Evolutionary conservation across 2,113 vertebrate species (phyloP), one percentile per base, ranked within the genome.

Genomic region (Takifugu flavidus): DNA sequence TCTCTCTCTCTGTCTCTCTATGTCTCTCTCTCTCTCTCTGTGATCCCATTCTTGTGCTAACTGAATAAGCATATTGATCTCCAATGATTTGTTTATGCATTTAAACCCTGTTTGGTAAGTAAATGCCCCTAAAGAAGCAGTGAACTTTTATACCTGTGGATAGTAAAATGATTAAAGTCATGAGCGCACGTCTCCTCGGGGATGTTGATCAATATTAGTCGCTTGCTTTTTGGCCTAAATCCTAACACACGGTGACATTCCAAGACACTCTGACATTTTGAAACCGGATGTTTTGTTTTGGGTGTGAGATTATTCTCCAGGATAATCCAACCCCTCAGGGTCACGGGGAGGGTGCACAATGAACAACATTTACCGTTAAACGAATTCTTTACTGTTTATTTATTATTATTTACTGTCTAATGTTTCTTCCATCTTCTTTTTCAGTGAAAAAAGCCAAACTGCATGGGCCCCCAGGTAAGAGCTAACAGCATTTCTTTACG

Each of bases 401-500:
- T 20, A 20, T 20, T 20, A 20, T 2, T 10, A 39, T 39, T 39
- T 39, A 39, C 34, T 39, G 5, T 39, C 34, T 39, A 39, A 39
- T 39, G 34, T 70, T 72, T n/a, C 74, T 14, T 79, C 20, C 4
- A 72, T 42, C 62, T 78, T 82, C 43, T 77, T 44, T 88, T 84
- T 13, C 83, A 92, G 91, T 92, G 15, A 92, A 91, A 66, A 92
- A 91, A 85, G 91, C 90, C 69, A 89, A 87, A 64, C 89, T 92
- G 11, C 87, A 88, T 1, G 91, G 91, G n/a, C 85, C 87, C 12
- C 80, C 89, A 91, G 91, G 91, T 92, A 88, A 90, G 87, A 79
- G 5, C 10, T 10, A 0, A 10, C 13, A 39, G 34, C 11, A 10
- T 39, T 39, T 39, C 10, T 45, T 45, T 45, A 14, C 44, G 13